Conservation (phyloP, 2,888 invertebrate genomes). For the Hypselothyrea guttata region DNA sequence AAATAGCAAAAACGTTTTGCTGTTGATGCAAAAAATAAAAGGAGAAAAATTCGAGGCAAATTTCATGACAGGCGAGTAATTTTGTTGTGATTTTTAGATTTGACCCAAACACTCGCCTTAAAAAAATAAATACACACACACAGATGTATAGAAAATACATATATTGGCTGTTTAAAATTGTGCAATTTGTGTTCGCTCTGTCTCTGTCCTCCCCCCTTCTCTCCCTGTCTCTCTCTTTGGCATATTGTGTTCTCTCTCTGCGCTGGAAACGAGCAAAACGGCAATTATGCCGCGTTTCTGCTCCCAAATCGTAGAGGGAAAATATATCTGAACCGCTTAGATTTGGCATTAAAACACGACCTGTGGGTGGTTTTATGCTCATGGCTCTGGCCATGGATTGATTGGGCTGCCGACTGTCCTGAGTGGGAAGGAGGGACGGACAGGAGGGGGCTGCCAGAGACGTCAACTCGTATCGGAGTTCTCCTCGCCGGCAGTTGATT, state of each 20-base stretch:
- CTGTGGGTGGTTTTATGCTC: slow-evolving; percentile 30
- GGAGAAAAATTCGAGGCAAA: slow-evolving; percentile 62
- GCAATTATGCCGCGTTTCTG: slow-evolving; percentile 76
- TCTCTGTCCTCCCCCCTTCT: neutral
- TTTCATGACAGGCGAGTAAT: slow-evolving; percentile 76
- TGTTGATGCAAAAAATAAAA: slow-evolving; percentile 28
- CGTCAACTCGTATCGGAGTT: slow-evolving; percentile 48
- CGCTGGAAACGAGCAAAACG: slow-evolving; percentile 61
- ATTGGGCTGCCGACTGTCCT: slow-evolving; percentile 47
- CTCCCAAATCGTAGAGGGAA: slow-evolving; percentile 64
- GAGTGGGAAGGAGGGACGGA: slow-evolving; percentile 13
- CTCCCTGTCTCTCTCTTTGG: slow-evolving; percentile 11
- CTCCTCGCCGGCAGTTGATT: slow-evolving; percentile 59
- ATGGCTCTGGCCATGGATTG: slow-evolving; percentile 49
- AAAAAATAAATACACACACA: slow-evolving; percentile 20
- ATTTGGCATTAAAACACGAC: slow-evolving; percentile 68
- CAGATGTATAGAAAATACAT: slow-evolving; percentile 24
- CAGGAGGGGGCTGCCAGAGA: too few relatives aligned
- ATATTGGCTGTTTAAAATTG: slow-evolving; percentile 59
- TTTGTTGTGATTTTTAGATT: slow-evolving; percentile 77
- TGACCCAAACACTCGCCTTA: slow-evolving; percentile 64
- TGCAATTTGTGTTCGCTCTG: slow-evolving; percentile 52
- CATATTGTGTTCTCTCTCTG: slow-evolving; percentile 1
- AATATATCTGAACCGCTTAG: slow-evolving; percentile 77
- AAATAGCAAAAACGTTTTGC: slow-evolving; percentile 71